phyloP scores from a whole-genome alignment of 1,140 invertebrate genomes.

The Papilio glaucus region DNA sequence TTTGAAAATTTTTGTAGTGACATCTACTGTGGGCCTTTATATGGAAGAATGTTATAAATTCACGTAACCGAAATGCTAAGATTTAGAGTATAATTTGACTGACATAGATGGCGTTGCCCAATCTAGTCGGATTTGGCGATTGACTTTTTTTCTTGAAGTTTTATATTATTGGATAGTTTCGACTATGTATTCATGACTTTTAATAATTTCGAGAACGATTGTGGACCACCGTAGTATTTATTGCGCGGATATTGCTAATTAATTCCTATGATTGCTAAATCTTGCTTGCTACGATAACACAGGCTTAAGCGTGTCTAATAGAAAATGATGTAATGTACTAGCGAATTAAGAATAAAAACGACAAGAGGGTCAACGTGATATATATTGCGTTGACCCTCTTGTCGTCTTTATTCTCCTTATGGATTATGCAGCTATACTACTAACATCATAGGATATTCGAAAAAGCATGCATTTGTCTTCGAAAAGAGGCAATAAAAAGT shows the following conservation, averaged over 20 bases:
- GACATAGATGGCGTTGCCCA: background rate
- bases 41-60: background rate
- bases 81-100: background rate
- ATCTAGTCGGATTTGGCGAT: background rate
- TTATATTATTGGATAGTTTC: background rate
- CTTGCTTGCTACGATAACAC: background rate
- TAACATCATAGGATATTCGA: too few species aligned
- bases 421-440: background rate
- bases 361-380: background rate
- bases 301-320: background rate
- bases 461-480: too few species aligned
- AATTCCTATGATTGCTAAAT: too few species aligned
- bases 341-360: background rate
- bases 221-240: background rate
- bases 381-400: too few species aligned
- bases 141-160: background rate
- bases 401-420: too few species aligned
- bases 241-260: background rate
- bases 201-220: too few species aligned
- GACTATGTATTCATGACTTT: too few species aligned
- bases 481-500: too few species aligned
- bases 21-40: background rate
- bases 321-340: background rate
- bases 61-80: background rate
- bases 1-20: background rate